Base-by-base conservation (phyloP, 2,113 vertebrate species). In the Thalassoma bifasciatum region DNA sequence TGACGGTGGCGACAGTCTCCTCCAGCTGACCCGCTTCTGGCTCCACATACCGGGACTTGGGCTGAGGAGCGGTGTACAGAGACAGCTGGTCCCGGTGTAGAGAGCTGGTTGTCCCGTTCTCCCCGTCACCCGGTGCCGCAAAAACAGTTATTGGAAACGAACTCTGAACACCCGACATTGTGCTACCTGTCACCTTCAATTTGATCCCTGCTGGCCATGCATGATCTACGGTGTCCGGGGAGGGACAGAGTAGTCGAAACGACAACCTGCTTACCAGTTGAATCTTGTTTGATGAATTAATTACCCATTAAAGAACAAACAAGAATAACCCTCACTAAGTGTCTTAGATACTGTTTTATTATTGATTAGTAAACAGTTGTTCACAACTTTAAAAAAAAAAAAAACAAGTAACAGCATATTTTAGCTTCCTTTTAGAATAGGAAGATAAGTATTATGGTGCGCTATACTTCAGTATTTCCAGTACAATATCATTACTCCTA, bases 101-200 rank as follows among this genome's bases (percentile, higher is more conserved):
- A 22, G 53, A n/a, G 10, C 60, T 34, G 21, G 30, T 0, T 1
- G 63, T 0, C 4, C 75, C 67, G 0, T 38, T 34, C 1, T 72
- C 74, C 2, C 49, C 60, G 50, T 78, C 74, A 8, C 22, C 79
- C 16, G 57, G 47, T 1, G 66, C 75, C 0, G 89, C 84, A 1
- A 36, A 53, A 2, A 88, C 87, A 36, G 87, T 56, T 60, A 57
- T 11, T 23, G 79, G 68, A 4, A 66, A 21, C 19, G 76, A 37
- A 57, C 17, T 19, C 11, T 17, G 8, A 11, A 21, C 56, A 44
- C 38, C 78, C 74, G 52, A 76, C 88, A 90, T 89, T 37, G 64
- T 44, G 19, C 62, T 59, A 17, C 54, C 74, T 53, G 72, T 92
- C 90, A 92, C 91, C 91, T 92, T 92, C 85, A 91, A 66, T 82